Evolutionary conservation across 2,113 vertebrate genomes (phyloP).

Genomic region (Solea solea): DNA sequence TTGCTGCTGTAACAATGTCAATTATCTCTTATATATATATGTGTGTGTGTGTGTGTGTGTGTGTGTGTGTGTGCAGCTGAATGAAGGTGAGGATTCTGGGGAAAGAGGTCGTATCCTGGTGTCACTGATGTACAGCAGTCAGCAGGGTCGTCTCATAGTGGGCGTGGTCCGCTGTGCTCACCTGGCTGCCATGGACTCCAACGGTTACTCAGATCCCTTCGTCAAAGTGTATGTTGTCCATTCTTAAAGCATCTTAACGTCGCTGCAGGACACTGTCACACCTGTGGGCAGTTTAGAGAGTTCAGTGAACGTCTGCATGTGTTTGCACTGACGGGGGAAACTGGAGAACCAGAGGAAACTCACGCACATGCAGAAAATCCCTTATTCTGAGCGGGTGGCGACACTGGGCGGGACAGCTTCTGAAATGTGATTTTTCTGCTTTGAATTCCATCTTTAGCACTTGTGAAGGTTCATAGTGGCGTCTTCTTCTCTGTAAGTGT

Average conservation of each 20-base stretch:
- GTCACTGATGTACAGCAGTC: slow-evolving; percentile 92
- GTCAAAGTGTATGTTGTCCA: slow-evolving; percentile 90
- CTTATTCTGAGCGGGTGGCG: no score
- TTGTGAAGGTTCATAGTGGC: no score
- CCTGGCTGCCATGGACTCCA: slow-evolving; percentile 95
- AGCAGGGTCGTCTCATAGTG: slow-evolving; percentile 88
- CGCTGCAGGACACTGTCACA: no score
- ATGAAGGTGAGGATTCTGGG: slow-evolving; percentile 85
- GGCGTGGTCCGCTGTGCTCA: slow-evolving; percentile 94
- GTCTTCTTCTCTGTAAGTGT: not conserved
- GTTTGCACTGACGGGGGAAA: no score
- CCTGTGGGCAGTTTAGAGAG: no score
- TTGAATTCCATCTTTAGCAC: no score
- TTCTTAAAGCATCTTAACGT: not conserved
- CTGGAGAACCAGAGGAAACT: no score
- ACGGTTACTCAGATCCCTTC: slow-evolving; percentile 95
- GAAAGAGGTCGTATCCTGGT: slow-evolving; percentile 94
- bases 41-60: not conserved
- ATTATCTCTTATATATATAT: not conserved
- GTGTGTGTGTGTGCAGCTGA: slow-evolving; percentile 53
- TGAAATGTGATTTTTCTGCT: no score
- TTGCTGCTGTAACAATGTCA: no score
- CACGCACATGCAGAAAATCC: no score
- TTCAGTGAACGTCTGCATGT: no score
- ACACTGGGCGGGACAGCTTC: no score